phyloP scores from a whole-genome alignment of 2,888 invertebrate species.

The Corbicula japonica region DNA sequence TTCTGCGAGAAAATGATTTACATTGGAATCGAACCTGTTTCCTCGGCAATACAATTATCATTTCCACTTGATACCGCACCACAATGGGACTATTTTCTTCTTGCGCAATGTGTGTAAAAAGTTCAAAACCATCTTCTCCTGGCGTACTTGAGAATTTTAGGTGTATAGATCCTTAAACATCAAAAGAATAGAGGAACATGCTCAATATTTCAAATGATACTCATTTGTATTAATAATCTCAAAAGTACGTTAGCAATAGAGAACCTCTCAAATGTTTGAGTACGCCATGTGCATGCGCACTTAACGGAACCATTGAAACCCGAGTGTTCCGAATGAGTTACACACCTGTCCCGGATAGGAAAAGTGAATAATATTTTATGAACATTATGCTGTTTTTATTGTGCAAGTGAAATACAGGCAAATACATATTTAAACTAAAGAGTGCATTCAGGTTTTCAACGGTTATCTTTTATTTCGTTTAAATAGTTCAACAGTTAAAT shows the following conservation, averaged over 20 bases:
- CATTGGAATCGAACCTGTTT: slow-evolving; percentile 32
- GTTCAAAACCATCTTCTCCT: slow-evolving; percentile 35
- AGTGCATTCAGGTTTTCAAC: too few species aligned
- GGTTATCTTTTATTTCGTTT: too few species aligned
- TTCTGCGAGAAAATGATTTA: slow-evolving; percentile 13
- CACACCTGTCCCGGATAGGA: slow-evolving; percentile 24
- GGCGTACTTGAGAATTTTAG: slow-evolving; percentile 15
- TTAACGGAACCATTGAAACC: slow-evolving; percentile 34
- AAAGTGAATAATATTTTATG: too few species aligned
- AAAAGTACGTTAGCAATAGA: slow-evolving; percentile 18
- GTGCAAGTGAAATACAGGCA: too few species aligned
- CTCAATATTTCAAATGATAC: slow-evolving; percentile 31
- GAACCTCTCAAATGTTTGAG: slow-evolving; percentile 25
- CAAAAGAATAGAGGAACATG: slow-evolving; percentile 24
- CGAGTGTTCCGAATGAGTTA: slow-evolving; percentile 29
- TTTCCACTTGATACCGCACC: slow-evolving; percentile 23
- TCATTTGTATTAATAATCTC: slow-evolving; percentile 46
- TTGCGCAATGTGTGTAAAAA: slow-evolving; percentile 33
- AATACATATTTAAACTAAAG: too few species aligned
- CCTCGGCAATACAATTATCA: slow-evolving; percentile 9
- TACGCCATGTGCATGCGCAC: slow-evolving; percentile 38
- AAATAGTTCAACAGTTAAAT: too few species aligned
- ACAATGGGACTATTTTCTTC: slow-evolving; percentile 22
- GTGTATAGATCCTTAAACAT: slow-evolving; percentile 37
- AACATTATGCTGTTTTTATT: too few species aligned